Base-by-base conservation (phyloP, 2,888 invertebrate species). In the Folsomia manolachei region DNA sequence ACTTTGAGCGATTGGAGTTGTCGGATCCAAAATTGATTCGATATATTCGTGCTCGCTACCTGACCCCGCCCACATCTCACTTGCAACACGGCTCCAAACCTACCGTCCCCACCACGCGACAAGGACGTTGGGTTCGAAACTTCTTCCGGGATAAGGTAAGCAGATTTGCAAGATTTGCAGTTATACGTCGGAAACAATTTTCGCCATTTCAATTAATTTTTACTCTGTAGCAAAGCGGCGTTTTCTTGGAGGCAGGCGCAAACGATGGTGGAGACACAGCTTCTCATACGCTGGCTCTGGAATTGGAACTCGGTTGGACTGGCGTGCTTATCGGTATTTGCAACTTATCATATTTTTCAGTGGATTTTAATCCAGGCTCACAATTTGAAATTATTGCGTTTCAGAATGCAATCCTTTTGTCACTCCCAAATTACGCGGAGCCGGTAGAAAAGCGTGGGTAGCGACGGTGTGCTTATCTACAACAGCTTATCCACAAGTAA, bases 271-370 rank as follows among this genome's bases (percentile, higher is more conserved):
- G 66, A 1, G 7, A 7, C n/a, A 72, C 74, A 2, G 64, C 70
- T 52, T 69, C 74, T 1, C 9, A 72, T 1, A 70, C 51, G 27
- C 27, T 76, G 1, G 75, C 73, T 25, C 74, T 39, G 21, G 52
- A 18, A 0, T 74, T 27, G 23, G 51, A 14, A 0, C 26, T 67
- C 0, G 72, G 71, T 11, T 76, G 76, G 76, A 63, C 39, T 1
- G 76, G 76, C 2, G n/a, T 76, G 0, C 67, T 76, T 1, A 71
- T 71, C 2, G 76, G n/a, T n/a, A n/a, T n/a, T n/a, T n/a, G n/a
- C n/a, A n/a, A n/a, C n/a, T n/a, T n/a, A n/a, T n/a, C n/a, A n/a
- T n/a, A n/a, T n/a, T n/a, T n/a, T n/a, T n/a, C n/a, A n/a, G n/a
- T n/a, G n/a, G n/a, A n/a, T n/a, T n/a, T n/a, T n/a, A n/a, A n/a